Base-by-base conservation (phyloP, 2,797 vertebrate genomes). In the Decapterus maruadsi region DNA sequence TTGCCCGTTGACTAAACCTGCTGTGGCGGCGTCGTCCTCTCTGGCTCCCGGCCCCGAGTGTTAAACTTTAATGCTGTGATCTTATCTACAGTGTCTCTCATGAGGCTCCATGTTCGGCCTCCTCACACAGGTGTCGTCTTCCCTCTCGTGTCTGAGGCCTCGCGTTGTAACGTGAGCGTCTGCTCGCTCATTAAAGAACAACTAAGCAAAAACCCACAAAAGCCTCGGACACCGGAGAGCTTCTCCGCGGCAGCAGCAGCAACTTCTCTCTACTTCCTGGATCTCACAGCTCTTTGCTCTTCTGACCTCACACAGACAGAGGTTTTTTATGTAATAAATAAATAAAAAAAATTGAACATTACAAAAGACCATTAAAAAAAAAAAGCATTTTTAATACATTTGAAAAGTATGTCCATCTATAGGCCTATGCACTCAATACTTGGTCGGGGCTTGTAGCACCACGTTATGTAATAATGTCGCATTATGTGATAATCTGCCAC, bases 21-120 rank as follows among this genome's bases (percentile, higher is more conserved):
- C 58, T 10, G 6, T 19, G 59, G 42, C 42, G 17, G 58, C 16
- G 29, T 61, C 75, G 40, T 72, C 51, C 65, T 75, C 20, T 45
- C 19, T 50, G 43, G 67, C 48, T 82, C 84, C 78, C 80, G 12
- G 51, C 34, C 55, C 75, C 43, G 53, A 19, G 58, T 55, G 88
- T 94, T 84, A 93, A 91, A 90, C 57, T 88, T 90, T 92, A 86
- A 92, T 91, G 71, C 20, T 4, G 69, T 42, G 74, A 78, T 77
- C 31, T 14, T 45, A 76, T 76, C 79, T 82, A 63, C 66, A 5
- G 73, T 82, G 84, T 88, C 85, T 82, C 76, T 48, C 42, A 22
- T 55, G 66, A 83, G 75, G 59, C 72, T 13, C 64, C 0, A 38
- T 22, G 58, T 42, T 67, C 51, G 66, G 54, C 59, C 63, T 84